These are phyloP conservation scores for Florisuga fusca DNA, from an alignment of 2,797 vertebrate species.

Conservation along the genomic window DNA sequence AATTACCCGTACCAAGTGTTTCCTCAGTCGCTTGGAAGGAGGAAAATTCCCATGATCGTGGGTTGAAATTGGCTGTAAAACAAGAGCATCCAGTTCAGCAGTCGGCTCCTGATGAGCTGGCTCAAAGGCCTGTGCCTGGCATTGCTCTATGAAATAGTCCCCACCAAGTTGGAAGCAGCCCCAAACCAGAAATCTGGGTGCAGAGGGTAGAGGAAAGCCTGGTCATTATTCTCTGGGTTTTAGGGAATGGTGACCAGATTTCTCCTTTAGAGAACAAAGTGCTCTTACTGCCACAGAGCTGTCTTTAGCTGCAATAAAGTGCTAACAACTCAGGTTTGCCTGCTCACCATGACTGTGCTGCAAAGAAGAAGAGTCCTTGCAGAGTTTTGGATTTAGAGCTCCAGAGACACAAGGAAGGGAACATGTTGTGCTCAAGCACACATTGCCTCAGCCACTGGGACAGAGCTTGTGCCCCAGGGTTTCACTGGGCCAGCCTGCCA, in stretches of 20 bases:
- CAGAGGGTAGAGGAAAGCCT: neutral
- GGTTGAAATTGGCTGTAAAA: constrained; percentile 80
- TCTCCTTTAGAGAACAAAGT: neutral
- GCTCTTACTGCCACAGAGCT: neutral
- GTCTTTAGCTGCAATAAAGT: neutral
- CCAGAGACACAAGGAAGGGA: neutral
- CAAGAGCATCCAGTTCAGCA: constrained; percentile 66
- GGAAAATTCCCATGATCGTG: constrained; percentile 81
- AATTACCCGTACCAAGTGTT: constrained; percentile 72
- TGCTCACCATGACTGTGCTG: neutral
- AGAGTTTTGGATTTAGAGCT: neutral
- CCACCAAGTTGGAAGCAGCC: neutral
- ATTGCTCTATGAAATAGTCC: constrained; percentile 3
- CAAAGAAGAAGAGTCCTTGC: neutral
- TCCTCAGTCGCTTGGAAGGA: constrained; percentile 77
- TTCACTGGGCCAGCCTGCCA: neutral
- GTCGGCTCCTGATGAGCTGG: constrained; percentile 21
- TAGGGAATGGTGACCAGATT: neutral
- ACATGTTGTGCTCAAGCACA: neutral
- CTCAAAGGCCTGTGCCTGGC: constrained; percentile 17
- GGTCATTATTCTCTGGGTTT: neutral
- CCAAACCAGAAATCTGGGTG: neutral
- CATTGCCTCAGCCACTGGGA: neutral
- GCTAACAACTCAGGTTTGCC: neutral
- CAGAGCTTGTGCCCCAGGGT: neutral